Conservation (phyloP, 2,888 invertebrate species). For the Aleiodes testaceus region DNA sequence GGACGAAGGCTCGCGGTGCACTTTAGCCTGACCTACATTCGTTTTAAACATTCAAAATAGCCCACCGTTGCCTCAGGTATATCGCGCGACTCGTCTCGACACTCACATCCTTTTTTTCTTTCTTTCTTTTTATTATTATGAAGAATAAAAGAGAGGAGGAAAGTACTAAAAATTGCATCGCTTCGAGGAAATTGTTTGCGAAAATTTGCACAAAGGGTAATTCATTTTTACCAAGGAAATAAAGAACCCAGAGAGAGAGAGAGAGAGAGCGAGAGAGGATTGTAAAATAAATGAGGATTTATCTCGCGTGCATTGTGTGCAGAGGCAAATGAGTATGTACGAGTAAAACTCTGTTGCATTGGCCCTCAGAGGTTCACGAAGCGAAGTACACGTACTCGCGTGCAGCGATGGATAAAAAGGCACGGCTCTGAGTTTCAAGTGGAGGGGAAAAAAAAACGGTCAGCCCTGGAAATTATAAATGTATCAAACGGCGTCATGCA, state of each 20-base stretch:
- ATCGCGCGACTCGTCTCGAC: slow-evolving; percentile 22
- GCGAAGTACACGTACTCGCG: slow-evolving; percentile 5
- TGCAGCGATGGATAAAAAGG: slow-evolving; percentile 18
- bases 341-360: slow-evolving; percentile 10
- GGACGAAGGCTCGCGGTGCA: slow-evolving; percentile 36
- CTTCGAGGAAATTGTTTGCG: too few species aligned
- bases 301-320: slow-evolving; percentile 10
- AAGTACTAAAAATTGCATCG: too few species aligned
- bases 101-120: not conserved
- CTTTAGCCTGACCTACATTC: slow-evolving; percentile 54
- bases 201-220: too few species aligned
- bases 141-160: slow-evolving; percentile 16
- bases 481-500: slow-evolving; percentile 46
- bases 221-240: not conserved
- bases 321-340: slow-evolving; percentile 10
- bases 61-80: slow-evolving; percentile 29
- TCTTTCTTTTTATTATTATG: too few species aligned
- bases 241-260: not conserved
- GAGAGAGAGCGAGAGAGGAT: too few species aligned
- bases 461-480: slow-evolving; percentile 47
- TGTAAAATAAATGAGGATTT: not conserved
- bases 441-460: slow-evolving; percentile 19
- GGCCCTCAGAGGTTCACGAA: not conserved
- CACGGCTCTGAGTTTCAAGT: not conserved
- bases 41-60: slow-evolving; percentile 51